Percentiles rank a stretch among this genome's conserved stretches.
Conservation (phyloP, 2,797 vertebrate species). For the Gymnoscopelus microlampas region DNA sequence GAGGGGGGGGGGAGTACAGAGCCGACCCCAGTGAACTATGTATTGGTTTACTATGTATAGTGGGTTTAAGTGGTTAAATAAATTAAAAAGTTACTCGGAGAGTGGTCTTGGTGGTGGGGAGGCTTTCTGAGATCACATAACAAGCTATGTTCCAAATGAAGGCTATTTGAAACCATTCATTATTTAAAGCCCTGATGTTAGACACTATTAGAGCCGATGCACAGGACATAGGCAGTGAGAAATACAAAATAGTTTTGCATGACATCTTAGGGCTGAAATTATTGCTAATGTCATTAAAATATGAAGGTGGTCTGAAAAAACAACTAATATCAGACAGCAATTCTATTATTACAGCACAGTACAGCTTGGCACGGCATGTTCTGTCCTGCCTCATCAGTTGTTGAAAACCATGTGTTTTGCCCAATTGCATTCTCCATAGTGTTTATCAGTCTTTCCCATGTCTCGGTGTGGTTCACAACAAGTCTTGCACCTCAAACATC, state of each 20-base stretch:
- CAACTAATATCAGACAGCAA: too few species aligned
- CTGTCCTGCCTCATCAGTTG: background rate
- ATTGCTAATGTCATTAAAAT: conserved; percentile 1
- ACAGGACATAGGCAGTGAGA: background rate
- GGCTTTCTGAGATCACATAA: background rate
- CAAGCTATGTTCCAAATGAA: background rate
- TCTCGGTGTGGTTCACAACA: conserved; percentile 2
- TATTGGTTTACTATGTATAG: too few species aligned
- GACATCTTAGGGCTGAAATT: conserved; percentile 2
- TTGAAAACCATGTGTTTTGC: background rate
- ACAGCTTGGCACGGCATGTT: conserved; percentile 5
- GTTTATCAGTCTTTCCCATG: background rate
- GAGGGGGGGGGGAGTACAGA: too few species aligned
- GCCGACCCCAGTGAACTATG: too few species aligned
- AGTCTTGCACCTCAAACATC: conserved; percentile 18
- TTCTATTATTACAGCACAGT: background rate
- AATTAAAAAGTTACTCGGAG: too few species aligned
- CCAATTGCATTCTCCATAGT: background rate
- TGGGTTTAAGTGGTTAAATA: background rate
- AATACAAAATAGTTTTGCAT: background rate
- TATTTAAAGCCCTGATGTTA: background rate
- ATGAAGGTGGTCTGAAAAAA: too few species aligned
- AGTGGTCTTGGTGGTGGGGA: background rate
- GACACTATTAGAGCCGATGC: background rate
- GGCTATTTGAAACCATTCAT: background rate